Evolutionary conservation across 37 sponge, comb jelly and placozoan species (phyloP), one percentile per base, ranked within the genome.

Genomic region (Cliona cf. orientalis): DNA sequence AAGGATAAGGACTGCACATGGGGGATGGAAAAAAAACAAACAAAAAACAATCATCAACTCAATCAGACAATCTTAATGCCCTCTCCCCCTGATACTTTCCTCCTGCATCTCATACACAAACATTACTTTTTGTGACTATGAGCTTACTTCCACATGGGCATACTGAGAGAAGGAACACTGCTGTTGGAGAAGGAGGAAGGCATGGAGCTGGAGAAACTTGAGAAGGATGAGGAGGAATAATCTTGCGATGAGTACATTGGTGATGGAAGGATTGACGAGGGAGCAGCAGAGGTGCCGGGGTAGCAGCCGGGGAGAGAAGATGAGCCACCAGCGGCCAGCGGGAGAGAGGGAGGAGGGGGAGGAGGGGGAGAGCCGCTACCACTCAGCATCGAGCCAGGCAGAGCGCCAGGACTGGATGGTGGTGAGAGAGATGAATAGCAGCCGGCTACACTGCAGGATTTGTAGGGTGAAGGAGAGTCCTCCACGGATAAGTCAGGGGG

Each of bases 161-260:
- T 70, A 19, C 71, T 12, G 29, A 70, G 71, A 2, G 34, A 42
- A 22, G 22, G 19, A 40, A 74, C 58, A 74, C 22, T 22, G 59
- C 19, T 56, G 58, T 37, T 2, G 39, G 14, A 44, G 42, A n/a
- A 1, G 42, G 71, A 70, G 19, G 42, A 14, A 21, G 44, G 3
- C 44, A 9, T 5, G 19, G 44, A 67, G 11, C 33, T 31, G 69
- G 46, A 19, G 26, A 69, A 42, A 69, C 43, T n/a, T n/a, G n/a
- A n/a, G 17, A n/a, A n/a, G n/a, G n/a, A n/a, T n/a, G n/a, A 26
- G n/a, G 70, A 41, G 35, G 35, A n/a, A 31, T 63, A 79, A n/a
- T 79, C 79, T 49, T 65, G 79, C 35, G 79, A 5, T 1, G 68
- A 19, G 21, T 79, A 79, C 53, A 79, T 79, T 7, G 79, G 46